Conservation (phyloP, 2,113 vertebrate genomes). For the Proterorhinus semilunaris region DNA sequence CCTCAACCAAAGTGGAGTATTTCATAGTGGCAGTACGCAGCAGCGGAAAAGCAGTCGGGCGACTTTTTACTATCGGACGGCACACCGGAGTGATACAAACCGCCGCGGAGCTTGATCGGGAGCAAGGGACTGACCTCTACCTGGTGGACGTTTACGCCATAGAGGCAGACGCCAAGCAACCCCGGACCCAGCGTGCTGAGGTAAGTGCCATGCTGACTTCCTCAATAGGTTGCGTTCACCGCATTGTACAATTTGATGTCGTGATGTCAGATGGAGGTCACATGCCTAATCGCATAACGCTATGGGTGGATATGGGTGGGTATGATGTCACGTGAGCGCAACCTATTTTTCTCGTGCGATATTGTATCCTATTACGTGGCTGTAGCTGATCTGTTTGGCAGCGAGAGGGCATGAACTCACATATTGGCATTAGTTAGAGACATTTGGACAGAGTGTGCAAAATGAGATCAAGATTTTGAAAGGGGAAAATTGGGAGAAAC, state of each 20-base stretch:
- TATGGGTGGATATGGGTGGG: too few relatives aligned
- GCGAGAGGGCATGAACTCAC: conserved; percentile 50
- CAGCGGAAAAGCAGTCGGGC: conserved; percentile 83
- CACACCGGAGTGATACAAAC: conserved; percentile 90
- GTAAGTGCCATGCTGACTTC: conserved; percentile 73
- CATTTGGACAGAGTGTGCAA: conserved; percentile 58
- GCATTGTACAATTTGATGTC: too few relatives aligned
- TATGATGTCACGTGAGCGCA: too few relatives aligned
- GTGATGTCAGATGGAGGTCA: too few relatives aligned
- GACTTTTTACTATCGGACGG: conserved; percentile 93
- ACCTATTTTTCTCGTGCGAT: conserved; percentile 31
- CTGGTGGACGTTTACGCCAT: conserved; percentile 95
- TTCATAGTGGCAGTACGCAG: conserved; percentile 91
- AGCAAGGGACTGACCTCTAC: conserved; percentile 90
- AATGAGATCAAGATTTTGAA: conserved; percentile 53
- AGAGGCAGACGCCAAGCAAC: conserved; percentile 84
- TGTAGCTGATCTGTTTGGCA: conserved; percentile 51
- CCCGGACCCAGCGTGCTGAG: conserved; percentile 91
- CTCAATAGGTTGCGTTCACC: background rate
- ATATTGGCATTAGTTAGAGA: conserved; percentile 50
- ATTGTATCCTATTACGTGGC: conserved; percentile 22
- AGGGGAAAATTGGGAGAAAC: conserved; percentile 32
- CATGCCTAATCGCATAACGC: too few relatives aligned
- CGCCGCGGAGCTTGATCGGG: conserved; percentile 91
- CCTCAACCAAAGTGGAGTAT: conserved; percentile 87